These are phyloP conservation scores for Aegypius monachus DNA, from an alignment of 2,113 vertebrate genomes.

Conservation along the genomic window DNA sequence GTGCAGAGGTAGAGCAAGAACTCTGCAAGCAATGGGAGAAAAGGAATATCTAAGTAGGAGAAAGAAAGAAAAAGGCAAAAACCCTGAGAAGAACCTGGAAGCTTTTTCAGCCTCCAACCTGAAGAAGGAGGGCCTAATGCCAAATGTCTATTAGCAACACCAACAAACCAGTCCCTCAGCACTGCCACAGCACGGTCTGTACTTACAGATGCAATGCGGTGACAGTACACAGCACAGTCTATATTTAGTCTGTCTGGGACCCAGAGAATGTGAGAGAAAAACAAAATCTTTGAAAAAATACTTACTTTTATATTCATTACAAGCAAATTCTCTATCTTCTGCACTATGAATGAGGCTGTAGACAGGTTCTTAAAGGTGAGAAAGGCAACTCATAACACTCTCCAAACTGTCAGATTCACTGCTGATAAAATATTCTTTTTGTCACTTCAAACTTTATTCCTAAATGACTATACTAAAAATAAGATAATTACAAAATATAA, in stretches of 20 bases:
- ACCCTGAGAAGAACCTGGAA: slow-evolving; percentile 30
- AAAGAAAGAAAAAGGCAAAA: neutral
- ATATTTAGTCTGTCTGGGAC: neutral
- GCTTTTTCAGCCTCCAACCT: neutral
- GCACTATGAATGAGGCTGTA: neutral
- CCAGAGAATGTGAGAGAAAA: neutral
- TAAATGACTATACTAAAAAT: slow-evolving; percentile 33
- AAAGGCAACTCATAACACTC: neutral
- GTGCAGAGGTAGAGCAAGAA: neutral
- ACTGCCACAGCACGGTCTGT: neutral
- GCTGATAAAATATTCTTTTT: neutral
- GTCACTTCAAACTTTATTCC: slow-evolving; percentile 20
- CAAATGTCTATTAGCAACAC: neutral
- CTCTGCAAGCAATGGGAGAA: neutral
- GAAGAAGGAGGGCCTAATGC: neutral
- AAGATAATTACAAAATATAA: slow-evolving; percentile 46
- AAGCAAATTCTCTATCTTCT: neutral
- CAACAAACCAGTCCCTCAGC: neutral
- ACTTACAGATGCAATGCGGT: neutral
- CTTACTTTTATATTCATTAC: neutral
- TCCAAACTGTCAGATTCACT: neutral
- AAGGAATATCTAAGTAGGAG: neutral
- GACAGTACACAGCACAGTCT: neutral
- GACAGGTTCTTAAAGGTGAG: neutral
- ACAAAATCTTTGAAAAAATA: neutral